A percentile compares a stretch with the other conserved stretches of the same genome.
Evolutionary conservation across 2,888 invertebrate genomes (phyloP).

Genomic region (Odontothrips loti): DNA sequence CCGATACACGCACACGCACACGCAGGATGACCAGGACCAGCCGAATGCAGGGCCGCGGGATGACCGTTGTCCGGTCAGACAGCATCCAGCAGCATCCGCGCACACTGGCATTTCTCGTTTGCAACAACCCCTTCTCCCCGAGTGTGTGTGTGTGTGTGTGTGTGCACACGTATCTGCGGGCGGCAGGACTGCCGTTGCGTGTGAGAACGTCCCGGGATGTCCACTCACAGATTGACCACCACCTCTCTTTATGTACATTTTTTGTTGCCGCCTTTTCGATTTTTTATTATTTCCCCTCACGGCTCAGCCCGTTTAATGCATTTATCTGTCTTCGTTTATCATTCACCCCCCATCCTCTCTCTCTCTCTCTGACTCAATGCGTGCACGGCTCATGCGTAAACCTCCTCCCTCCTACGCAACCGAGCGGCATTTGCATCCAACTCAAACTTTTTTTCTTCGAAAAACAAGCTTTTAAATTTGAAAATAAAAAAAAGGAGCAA

Average conservation of each 20-base stretch:
- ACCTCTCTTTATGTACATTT: not conserved
- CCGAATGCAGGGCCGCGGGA: not conserved
- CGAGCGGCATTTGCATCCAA: not conserved
- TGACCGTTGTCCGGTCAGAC: too few relatives aligned
- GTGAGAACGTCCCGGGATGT: not conserved
- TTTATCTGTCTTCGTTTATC: too few relatives aligned
- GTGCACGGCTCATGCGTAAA: not conserved
- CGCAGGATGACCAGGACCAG: not conserved
- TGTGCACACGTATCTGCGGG: not conserved
- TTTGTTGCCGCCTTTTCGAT: not conserved
- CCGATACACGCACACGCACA: not conserved
- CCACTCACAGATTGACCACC: not conserved
- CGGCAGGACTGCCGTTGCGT: not conserved
- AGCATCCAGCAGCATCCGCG: conserved; percentile 38
- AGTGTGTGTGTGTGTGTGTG: not conserved
- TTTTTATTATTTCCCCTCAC: not conserved
- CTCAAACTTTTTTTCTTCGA: not conserved
- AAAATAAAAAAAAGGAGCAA: not conserved
- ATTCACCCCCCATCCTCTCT: not conserved
- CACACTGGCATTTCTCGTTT: not conserved
- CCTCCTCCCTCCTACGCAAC: not conserved
- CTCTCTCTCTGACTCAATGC: not conserved
- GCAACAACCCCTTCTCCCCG: not conserved
- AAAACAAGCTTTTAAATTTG: too few relatives aligned
- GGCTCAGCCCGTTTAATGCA: not conserved